Conservation (phyloP, 2,888 invertebrate genomes). For the Tuta absoluta region DNA sequence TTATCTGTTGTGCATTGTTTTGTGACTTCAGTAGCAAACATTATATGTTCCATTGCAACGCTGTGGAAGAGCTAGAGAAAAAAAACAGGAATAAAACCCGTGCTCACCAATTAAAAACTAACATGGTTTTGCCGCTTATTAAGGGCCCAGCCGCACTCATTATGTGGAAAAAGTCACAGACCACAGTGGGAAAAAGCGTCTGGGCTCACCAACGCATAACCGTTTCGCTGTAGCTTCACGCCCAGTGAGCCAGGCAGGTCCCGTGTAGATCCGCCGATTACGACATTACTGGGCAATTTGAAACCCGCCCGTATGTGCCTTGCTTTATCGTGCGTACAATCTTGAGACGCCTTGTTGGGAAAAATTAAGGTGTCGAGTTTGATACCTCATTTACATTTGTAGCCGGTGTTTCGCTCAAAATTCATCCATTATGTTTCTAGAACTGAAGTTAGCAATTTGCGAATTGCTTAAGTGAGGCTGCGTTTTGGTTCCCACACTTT, state of each 20-base stretch:
- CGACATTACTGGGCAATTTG: constrained; percentile 62
- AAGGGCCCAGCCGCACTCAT: constrained; percentile 59
- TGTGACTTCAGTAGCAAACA: neutral
- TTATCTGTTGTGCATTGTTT: neutral
- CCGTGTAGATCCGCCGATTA: constrained; percentile 71
- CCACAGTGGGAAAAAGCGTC: constrained; percentile 71
- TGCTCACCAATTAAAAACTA: constrained; percentile 53
- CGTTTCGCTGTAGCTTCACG: constrained; percentile 72
- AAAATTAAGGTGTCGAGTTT: constrained; percentile 25
- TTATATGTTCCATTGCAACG: neutral
- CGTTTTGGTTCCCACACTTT: constrained; percentile 34
- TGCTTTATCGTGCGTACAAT: constrained; percentile 39
- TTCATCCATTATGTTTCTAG: constrained; percentile 31
- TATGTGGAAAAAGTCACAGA: constrained; percentile 49
- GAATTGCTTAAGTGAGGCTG: constrained; percentile 34
- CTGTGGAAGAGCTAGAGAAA: neutral
- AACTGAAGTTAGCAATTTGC: constrained; percentile 34
- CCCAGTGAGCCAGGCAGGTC: constrained; percentile 62
- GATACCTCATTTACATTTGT: constrained; percentile 21
- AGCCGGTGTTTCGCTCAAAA: constrained; percentile 18
- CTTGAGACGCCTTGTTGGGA: constrained; percentile 33
- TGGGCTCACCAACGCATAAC: constrained; percentile 69
- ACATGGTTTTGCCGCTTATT: constrained; percentile 43
- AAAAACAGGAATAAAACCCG: constrained; percentile 34
- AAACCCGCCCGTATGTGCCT: constrained; percentile 50